These are phyloP conservation scores for Dicyrtomina minuta DNA, from an alignment of 2,888 invertebrate genomes.

Conservation along the genomic window DNA sequence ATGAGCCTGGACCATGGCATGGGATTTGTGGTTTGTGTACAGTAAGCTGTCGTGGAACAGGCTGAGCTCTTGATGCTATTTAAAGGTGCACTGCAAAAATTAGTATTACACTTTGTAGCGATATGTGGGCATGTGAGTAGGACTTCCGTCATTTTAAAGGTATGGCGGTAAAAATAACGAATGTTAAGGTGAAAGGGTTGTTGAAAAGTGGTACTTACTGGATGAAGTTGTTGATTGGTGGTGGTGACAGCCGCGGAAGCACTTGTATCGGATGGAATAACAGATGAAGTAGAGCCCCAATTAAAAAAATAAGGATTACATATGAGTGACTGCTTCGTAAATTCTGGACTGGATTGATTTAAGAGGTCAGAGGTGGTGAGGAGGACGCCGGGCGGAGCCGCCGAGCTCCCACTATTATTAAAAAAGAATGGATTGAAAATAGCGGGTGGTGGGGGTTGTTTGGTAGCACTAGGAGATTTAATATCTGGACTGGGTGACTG, in stretches of 20 bases:
- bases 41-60: constrained; percentile 4
- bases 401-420: constrained; percentile 47
- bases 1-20: not conserved
- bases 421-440: constrained; percentile 53
- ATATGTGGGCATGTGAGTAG: not conserved
- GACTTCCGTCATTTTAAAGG: no score
- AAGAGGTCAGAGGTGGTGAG: constrained; percentile 21
- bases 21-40: not conserved
- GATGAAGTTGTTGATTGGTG: constrained; percentile 17
- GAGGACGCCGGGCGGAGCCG: constrained; percentile 20
- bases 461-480: constrained; percentile 15
- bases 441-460: constrained; percentile 23
- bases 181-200: not conserved
- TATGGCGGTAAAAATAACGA: no score
- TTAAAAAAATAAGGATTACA: constrained; percentile 53
- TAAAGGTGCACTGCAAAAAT: constrained; percentile 27
- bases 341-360: constrained; percentile 31
- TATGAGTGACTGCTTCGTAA: constrained; percentile 33
- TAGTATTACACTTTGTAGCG: not conserved
- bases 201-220: constrained; percentile 26
- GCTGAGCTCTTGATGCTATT: constrained; percentile 20
- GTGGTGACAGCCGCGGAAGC: constrained; percentile 25
- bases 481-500: constrained; percentile 35
- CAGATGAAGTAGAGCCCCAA: constrained; percentile 45
- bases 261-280: constrained; percentile 17